Conservation (phyloP, 2,888 invertebrate species). For the Philereme transversata region DNA sequence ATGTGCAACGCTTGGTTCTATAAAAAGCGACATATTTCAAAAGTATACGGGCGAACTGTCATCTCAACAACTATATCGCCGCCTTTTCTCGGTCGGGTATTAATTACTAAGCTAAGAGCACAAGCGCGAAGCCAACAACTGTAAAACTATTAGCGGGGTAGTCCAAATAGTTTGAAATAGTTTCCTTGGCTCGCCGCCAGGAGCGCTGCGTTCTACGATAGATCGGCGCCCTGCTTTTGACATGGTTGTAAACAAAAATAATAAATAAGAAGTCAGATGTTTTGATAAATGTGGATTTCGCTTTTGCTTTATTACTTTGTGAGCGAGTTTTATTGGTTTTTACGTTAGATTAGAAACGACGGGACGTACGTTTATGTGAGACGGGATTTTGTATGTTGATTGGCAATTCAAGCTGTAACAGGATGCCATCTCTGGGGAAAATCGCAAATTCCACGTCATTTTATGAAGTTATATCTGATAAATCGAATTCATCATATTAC, state of each 20-base stretch:
- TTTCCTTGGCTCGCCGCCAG: conserved; percentile 74
- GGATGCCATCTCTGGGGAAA: conserved; percentile 22
- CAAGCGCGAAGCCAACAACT: conserved; percentile 58
- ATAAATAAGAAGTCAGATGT: conserved; percentile 65
- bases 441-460: conserved; percentile 4
- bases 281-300: conserved; percentile 66
- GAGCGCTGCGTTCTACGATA: conserved; percentile 56
- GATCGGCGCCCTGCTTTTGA: conserved; percentile 72
- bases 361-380: conserved; percentile 47
- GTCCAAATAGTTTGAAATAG: conserved; percentile 73
- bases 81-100: conserved; percentile 54
- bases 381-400: conserved; percentile 51
- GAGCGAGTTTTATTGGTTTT: conserved; percentile 67
- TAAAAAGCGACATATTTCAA: conserved; percentile 47
- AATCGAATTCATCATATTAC: not conserved
- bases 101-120: conserved; percentile 68
- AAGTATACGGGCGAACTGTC: conserved; percentile 47
- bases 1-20: conserved; percentile 47
- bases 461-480: conserved; percentile 3
- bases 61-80: conserved; percentile 56
- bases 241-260: conserved; percentile 76
- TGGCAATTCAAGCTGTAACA: conserved; percentile 44
- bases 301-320: conserved; percentile 56
- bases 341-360: conserved; percentile 62
- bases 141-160: conserved; percentile 75